Percentiles rank a stretch among this genome's conserved stretches.
These are phyloP conservation scores for Ciconia nigra DNA, from an alignment of 2,797 vertebrate genomes.

Conservation along the genomic window DNA sequence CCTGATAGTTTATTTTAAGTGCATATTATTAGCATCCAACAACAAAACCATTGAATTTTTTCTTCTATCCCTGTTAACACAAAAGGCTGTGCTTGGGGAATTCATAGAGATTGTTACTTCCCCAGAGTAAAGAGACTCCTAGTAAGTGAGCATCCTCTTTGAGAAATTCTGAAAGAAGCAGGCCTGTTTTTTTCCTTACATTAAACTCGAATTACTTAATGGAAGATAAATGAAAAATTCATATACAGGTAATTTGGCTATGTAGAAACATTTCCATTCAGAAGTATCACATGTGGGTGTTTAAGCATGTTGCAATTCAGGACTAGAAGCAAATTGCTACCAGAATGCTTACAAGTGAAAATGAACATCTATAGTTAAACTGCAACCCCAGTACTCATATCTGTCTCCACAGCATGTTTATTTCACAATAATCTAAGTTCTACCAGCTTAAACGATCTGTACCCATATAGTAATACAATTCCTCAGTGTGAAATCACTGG, in stretches of 20 bases:
- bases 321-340: not conserved
- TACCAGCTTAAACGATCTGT: not conserved
- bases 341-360: conserved; percentile 25
- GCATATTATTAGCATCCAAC: not conserved
- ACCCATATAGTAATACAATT: not conserved
- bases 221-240: not conserved
- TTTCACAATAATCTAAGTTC: not conserved
- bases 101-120: conserved; percentile 9
- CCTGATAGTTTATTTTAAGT: conserved; percentile 15
- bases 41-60: not conserved
- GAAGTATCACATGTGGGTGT: not conserved
- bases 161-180: conserved; percentile 6
- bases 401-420: not conserved
- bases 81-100: conserved; percentile 1
- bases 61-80: not conserved
- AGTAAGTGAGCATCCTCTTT: not conserved
- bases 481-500: not conserved
- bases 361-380: not conserved
- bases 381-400: not conserved
- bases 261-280: conserved; percentile 14
- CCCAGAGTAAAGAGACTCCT: not conserved
- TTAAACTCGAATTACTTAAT: conserved; percentile 15
- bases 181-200: not conserved
- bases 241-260: not conserved
- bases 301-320: not conserved